phyloP scores from a whole-genome alignment of 2,888 invertebrate species.

The Drosophila atripex region DNA sequence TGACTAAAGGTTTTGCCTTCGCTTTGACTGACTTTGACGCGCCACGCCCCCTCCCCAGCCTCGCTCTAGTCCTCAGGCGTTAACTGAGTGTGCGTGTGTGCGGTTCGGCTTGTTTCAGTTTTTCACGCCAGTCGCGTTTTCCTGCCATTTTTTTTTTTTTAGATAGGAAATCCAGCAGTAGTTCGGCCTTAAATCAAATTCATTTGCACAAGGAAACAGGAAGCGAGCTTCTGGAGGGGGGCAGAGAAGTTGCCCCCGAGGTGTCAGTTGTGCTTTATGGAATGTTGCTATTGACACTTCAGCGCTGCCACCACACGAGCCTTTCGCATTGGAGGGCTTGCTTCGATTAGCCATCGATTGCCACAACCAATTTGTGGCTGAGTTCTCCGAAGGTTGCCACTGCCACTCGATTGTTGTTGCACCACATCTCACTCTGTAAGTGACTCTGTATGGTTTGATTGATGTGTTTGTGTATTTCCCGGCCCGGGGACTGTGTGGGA shows the following conservation, averaged over 20 bases:
- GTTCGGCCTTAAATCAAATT: constrained; percentile 75
- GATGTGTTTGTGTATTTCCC: constrained; percentile 24
- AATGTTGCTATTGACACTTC: constrained; percentile 71
- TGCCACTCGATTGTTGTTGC: constrained; percentile 30
- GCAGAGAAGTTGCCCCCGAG: not conserved
- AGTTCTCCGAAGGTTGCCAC: constrained; percentile 61
- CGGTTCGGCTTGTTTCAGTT: constrained; percentile 40
- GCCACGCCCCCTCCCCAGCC: constrained; percentile 18
- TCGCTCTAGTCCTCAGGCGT: not conserved
- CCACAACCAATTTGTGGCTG: constrained; percentile 67
- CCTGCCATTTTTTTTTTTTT: constrained; percentile 9
- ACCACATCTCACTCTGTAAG: not conserved
- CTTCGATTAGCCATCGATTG: constrained; percentile 74
- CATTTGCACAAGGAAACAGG: constrained; percentile 29
- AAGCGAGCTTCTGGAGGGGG: not conserved
- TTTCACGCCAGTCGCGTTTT: constrained; percentile 66
- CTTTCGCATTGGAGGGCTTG: constrained; percentile 14
- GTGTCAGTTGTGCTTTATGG: constrained; percentile 56
- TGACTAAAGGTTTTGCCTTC: constrained; percentile 74
- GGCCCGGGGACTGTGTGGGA: not conserved
- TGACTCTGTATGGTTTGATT: constrained; percentile 28
- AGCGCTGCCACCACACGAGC: constrained; percentile 19
- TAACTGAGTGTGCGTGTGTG: constrained; percentile 20
- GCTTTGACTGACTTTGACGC: constrained; percentile 63
- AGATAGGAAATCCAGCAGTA: constrained; percentile 23